Conservation (phyloP, 2,888 invertebrate genomes). For the Graphium colonna region DNA sequence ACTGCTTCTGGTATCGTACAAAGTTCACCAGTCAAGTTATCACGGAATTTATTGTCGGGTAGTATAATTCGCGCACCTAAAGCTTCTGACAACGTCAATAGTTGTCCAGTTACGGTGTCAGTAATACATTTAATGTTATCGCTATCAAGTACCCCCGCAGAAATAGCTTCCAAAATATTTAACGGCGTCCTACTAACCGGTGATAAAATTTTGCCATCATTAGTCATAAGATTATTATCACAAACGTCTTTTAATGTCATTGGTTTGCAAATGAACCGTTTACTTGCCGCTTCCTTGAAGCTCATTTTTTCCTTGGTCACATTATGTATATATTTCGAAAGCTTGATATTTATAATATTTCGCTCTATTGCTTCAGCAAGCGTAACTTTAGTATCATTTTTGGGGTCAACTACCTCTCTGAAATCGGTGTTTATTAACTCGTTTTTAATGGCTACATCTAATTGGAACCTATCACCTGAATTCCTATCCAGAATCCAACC, state of each 20-base stretch:
- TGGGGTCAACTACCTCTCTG: constrained; percentile 92
- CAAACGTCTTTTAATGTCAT: constrained; percentile 94
- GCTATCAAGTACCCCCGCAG: constrained; percentile 92
- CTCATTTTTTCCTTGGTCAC: constrained; percentile 87
- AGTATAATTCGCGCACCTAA: constrained; percentile 89
- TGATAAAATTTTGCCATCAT: constrained; percentile 88
- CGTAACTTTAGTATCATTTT: constrained; percentile 88
- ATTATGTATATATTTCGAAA: constrained; percentile 89
- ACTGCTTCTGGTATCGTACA: constrained; percentile 92
- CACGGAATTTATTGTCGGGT: constrained; percentile 86
- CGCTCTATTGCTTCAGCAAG: constrained; percentile 88
- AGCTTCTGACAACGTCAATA: constrained; percentile 92
- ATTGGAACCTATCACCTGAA: constrained; percentile 89
- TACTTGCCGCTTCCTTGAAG: constrained; percentile 90
- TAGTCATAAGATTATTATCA: constrained; percentile 89
- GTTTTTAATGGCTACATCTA: constrained; percentile 90
- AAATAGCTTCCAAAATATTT: constrained; percentile 91
- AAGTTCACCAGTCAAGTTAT: constrained; percentile 86
- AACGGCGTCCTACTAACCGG: constrained; percentile 88
- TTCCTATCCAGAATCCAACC: constrained; percentile 94
- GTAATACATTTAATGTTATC: constrained; percentile 91
- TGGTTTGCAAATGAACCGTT: constrained; percentile 91
- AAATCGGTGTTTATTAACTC: constrained; percentile 88
- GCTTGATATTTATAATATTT: constrained; percentile 89
- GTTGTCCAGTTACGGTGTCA: constrained; percentile 88